Evolutionary conservation across 2,888 invertebrate genomes (phyloP), one percentile per base, ranked within the genome.

Genomic region (Hermaeophaga mercurialis): DNA sequence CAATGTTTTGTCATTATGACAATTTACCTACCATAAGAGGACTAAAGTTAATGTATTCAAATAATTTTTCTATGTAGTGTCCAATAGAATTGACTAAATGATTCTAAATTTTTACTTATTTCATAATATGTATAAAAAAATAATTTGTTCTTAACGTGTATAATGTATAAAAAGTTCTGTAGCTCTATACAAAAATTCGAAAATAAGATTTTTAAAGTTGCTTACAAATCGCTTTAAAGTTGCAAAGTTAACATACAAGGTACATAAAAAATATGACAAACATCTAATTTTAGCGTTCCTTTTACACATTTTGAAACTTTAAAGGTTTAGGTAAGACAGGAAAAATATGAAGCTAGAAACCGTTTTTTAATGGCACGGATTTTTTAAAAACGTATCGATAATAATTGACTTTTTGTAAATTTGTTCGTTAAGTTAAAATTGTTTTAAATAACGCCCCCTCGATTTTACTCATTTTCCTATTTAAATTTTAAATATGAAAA

Each of bases 341-440:
- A 39, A 49, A 15, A 39, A 49, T 39, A 17, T 39, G 26, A 31
- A 49, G 39, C 24, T 24, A 14, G 36, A 8, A 45, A 48, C 48
- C 38, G 48, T 39, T 36, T 36, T 8, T 41, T 41, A 52, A 52
- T 52, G 52, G 52, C 52, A 52, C 52, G 52, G 52, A 49, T 49
- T 43, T 43, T 43, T 43, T 17, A 28, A 31, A 45, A 45, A 28
- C 15, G 15, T 46, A 46, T 39, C 52, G 43, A 52, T n/a, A 52
- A 34, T 52, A 52, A 52, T 52, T 52, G 52, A 52, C 52, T 22
- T 44, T 12, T 41, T 52, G 26, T 24, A 34, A 38, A 48, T 52
- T 52, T 52, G 52, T 52, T 52, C 43, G 43, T 15, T 43, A 50
- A 39, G 17, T 17, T 36, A 15, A 9, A 24, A 24, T 34, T 26